Evolutionary conservation across 2,113 vertebrate genomes (phyloP), one percentile per base, ranked within the genome.

Genomic region (Cisticola juncidis): DNA sequence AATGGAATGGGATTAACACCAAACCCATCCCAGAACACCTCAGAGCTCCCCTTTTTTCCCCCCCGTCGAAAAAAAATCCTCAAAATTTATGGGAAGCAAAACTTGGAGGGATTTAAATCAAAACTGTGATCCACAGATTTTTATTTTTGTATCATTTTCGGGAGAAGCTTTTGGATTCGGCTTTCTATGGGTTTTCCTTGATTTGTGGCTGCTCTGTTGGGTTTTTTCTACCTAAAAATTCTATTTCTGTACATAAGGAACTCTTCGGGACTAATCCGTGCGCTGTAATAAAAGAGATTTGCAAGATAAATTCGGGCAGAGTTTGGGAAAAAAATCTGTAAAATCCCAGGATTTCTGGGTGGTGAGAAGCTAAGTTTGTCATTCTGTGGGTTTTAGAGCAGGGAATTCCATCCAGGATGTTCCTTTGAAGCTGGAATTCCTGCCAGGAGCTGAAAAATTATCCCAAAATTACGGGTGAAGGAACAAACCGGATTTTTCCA

Each of bases 111-210:
- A 80, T 97, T 98, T 94, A 98, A 98, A 97, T 98, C 97, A 96
- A 89, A 97, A 97, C 93, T 94, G 94, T 83, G 85, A 93, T 48
- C 38, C 33, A 61, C 94, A 98, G 97, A 98, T 97, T 98, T 98
- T 98, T 98, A 98, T 98, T 98, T 98, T 98, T 98, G 77, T 98
- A 98, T 98, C 61, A 82, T 97, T 98, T 53, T 24, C 74, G 95
- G 96, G 88, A 16, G 71, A 50, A 24, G 61, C 38, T 38, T 42
- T 93, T 91, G 80, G 81, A 83, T 79, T 79, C 62, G 74, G 65
- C 48, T 87, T 71, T 79, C 29, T 62, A 13, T 28, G 31, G 85
- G 31, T 60, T 60, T 58, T 23, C n/a, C 24, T 70, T 62, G 56
- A 6, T 70, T 79, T 47, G 73, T 61, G 73, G 40, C 47, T 0